A percentile compares a stretch with the other conserved stretches of the same genome.
These are phyloP conservation scores for Bovichtus diacanthus DNA, from an alignment of 2,797 vertebrate genomes.

Conservation along the genomic window DNA sequence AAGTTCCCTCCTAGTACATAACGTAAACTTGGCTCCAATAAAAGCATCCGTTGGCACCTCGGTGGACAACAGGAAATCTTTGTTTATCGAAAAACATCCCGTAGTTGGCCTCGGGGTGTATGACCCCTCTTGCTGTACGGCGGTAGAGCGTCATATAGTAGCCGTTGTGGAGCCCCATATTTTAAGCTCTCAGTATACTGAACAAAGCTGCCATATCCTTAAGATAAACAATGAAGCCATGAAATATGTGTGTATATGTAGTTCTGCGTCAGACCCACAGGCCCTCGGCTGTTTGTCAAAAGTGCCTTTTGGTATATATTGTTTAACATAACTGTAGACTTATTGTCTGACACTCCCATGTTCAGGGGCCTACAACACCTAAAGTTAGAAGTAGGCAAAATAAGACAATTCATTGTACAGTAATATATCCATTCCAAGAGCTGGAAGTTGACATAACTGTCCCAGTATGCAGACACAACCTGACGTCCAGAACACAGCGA, in stretches of 20 bases:
- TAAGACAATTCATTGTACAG: slow-evolving; percentile 8
- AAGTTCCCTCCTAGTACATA: slow-evolving; percentile 82
- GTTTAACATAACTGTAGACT: slow-evolving; percentile 56
- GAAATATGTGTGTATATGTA: slow-evolving; percentile 49
- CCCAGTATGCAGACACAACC: neutral
- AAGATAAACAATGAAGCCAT: slow-evolving; percentile 68
- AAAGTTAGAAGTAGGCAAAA: slow-evolving; percentile 33
- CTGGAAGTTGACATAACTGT: neutral
- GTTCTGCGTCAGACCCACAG: slow-evolving; percentile 58
- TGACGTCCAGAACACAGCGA: slow-evolving; percentile 16
- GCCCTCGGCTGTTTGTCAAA: slow-evolving; percentile 40
- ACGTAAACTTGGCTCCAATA: slow-evolving; percentile 89
- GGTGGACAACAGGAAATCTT: slow-evolving; percentile 87
- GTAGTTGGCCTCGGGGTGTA: slow-evolving; percentile 69
- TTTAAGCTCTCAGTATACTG: slow-evolving; percentile 51
- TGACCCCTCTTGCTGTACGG: slow-evolving; percentile 56
- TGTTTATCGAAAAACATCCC: slow-evolving; percentile 85
- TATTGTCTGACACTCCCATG: slow-evolving; percentile 35
- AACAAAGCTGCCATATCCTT: slow-evolving; percentile 66
- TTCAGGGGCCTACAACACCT: slow-evolving; percentile 25
- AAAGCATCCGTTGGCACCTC: slow-evolving; percentile 89
- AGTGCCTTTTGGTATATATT: slow-evolving; percentile 58
- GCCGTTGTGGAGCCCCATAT: slow-evolving; percentile 54
- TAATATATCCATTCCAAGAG: neutral
- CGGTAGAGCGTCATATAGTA: slow-evolving; percentile 37